Evolutionary conservation across 2,113 vertebrate species (phyloP).

Genomic region (Brachyistius frenatus): DNA sequence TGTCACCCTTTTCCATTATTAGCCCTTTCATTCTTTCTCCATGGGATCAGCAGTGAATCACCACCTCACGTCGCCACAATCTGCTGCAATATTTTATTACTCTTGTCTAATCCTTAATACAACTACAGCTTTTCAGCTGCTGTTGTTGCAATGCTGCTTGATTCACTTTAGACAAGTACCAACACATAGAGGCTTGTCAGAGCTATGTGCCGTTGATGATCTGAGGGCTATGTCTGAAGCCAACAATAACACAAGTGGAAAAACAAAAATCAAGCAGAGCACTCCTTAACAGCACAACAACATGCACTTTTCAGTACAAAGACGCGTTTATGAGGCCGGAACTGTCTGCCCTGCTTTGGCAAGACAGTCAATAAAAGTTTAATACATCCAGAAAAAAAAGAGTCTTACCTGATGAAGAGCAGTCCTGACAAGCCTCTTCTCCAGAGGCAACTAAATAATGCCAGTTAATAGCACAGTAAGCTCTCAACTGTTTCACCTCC

Average conservation of each 20-base stretch:
- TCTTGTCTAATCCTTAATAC: neutral
- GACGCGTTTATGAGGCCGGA: neutral
- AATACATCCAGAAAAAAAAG: neutral
- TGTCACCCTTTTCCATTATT: slow-evolving; percentile 61
- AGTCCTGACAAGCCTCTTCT: slow-evolving; percentile 44
- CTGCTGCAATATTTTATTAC: slow-evolving; percentile 20
- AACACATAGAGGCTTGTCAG: slow-evolving; percentile 26
- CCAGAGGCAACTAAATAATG: slow-evolving; percentile 63
- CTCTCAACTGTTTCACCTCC: slow-evolving; percentile 75
- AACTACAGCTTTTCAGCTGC: neutral
- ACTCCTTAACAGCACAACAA: neutral
- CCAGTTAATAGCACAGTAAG: slow-evolving; percentile 67
- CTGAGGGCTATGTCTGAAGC: slow-evolving; percentile 1
- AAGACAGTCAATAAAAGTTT: neutral
- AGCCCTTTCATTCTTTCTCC: slow-evolving; percentile 56
- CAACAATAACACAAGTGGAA: slow-evolving; percentile 28
- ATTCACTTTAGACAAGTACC: slow-evolving; percentile 31
- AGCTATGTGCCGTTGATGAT: neutral
- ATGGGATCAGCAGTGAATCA: slow-evolving; percentile 70
- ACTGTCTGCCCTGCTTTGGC: neutral
- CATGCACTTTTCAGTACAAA: neutral
- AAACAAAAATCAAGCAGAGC: slow-evolving; percentile 5
- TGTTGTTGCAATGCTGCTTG: neutral
- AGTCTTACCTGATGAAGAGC: slow-evolving; percentile 68
- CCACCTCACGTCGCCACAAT: slow-evolving; percentile 25